phyloP scores from a whole-genome alignment of 2,113 vertebrate genomes.

The Agapornis roseicollis region DNA sequence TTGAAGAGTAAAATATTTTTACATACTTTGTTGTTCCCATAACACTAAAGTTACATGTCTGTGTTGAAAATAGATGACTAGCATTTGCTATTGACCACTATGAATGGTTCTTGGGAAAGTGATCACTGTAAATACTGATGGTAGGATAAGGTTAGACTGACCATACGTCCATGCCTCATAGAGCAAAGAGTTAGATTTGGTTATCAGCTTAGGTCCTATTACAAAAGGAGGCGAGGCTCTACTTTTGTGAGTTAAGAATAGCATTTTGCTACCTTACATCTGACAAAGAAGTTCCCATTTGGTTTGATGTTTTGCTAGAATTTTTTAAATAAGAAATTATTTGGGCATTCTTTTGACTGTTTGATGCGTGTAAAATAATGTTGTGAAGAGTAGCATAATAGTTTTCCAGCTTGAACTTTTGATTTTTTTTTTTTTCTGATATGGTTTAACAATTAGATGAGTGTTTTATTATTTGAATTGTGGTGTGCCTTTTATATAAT shows the following conservation, averaged over 20 bases:
- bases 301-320: neutral
- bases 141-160: neutral
- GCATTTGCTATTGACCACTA: neutral
- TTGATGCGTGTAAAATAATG: neutral
- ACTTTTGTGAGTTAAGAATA: neutral
- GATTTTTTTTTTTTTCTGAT: neutral
- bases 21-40: neutral
- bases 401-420: neutral
- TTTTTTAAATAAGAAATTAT: neutral
- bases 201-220: neutral
- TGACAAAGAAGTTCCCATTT: neutral
- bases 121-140: neutral
- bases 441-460: neutral
- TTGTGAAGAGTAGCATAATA: neutral
- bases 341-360: neutral
- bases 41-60: neutral
- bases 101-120: neutral
- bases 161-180: neutral
- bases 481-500: neutral
- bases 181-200: neutral
- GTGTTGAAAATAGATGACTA: neutral
- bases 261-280: neutral
- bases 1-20: neutral
- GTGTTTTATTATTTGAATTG: neutral
- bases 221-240: too few relatives aligned